Evolutionary conservation across 2,888 invertebrate species (phyloP), one percentile per base, ranked within the genome.

Genomic region (Rhagonycha fulva): DNA sequence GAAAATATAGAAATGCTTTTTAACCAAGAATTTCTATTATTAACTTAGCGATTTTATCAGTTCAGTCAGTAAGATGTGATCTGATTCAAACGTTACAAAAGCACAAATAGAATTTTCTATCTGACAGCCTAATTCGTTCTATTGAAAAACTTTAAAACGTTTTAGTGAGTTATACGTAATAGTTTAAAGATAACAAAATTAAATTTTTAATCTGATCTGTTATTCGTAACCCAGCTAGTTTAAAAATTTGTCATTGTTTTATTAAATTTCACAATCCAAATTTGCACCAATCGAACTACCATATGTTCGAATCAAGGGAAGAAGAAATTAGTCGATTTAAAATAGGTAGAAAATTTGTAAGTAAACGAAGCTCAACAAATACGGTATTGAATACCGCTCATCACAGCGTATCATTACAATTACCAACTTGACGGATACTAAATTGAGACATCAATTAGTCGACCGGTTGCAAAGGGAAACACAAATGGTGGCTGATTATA

Each of bases 381-480:
- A 62, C 76, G 79, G 78, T 74, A 72, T 79, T 81, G 80, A 81
- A 81, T 81, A 78, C 80, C 73, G 79, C 77, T 82, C 82, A 82
- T 81, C 80, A 81, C 79, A 79, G 75, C 80, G 81, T 83, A 83
- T 82, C 82, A 82, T 83, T 82, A 82, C 82, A 82, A 83, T 83
- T 83, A 83, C 81, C 77, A 72, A 81, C 80, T 81, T 81, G 81
- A 82, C 81, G 79, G 79, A 79, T 79, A 79, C 80, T 80, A 82
- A 82, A 83, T 82, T 83, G 83, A 83, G 83, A 82, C 79, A 82
- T 82, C 82, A 82, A 81, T 82, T 82, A 82, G 80, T 78, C 72
- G 78, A 72, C 77, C 71, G 78, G 75, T 76, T 76, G 77, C 70
- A 75, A 70, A 79, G 80, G 82, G 79, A 79, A 66, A 79, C 77